Conservation (phyloP, 2,113 vertebrate species). For the Ursus arctos region DNA sequence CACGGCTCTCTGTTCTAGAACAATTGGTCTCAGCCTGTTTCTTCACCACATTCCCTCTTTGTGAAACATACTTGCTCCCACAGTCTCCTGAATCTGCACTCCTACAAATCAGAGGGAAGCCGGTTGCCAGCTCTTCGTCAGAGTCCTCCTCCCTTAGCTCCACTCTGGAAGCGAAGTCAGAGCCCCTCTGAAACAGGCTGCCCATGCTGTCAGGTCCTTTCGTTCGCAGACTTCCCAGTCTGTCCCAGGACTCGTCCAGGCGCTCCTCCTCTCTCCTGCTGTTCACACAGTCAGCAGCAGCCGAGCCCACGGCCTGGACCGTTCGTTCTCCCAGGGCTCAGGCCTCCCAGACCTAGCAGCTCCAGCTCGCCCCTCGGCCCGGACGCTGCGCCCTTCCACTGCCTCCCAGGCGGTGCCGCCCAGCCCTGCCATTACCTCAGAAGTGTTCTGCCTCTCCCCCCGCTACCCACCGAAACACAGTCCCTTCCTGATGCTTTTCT, state of each 20-base stretch:
- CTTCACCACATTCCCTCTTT: background rate
- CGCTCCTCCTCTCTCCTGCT: background rate
- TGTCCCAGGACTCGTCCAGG: background rate
- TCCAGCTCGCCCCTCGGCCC: background rate
- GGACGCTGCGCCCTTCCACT: background rate
- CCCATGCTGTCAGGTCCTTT: background rate
- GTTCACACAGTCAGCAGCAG: background rate
- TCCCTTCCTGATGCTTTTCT: background rate
- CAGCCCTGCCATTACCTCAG: accelerated
- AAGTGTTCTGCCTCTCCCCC: background rate
- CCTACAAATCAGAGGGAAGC: background rate
- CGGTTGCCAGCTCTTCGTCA: too few species aligned
- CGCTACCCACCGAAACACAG: background rate
- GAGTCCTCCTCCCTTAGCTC: background rate
- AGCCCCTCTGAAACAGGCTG: background rate
- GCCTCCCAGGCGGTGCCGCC: background rate
- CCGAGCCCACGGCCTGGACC: too few species aligned
- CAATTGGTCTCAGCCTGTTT: background rate
- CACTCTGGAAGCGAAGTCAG: too few species aligned
- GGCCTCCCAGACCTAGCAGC: too few species aligned
- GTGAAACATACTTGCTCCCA: background rate
- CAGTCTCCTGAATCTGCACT: background rate
- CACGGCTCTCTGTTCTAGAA: background rate
- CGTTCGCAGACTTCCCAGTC: background rate
- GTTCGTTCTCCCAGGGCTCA: background rate